Evolutionary conservation across 2,113 vertebrate species (phyloP).

Genomic region (Felis catus): F.catus_Fca126_mat1.0 CM031428.1:29438001-29438500

Average conservation of each 20-base stretch:
- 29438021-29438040: not conserved
- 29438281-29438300: not conserved
- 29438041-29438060: not conserved
- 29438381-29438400: constrained; percentile 68
- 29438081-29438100: not conserved
- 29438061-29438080: not conserved
- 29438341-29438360: not conserved
- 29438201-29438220: not conserved
- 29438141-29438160: not conserved
- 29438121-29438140: not conserved
- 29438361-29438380: not conserved
- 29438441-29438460: not conserved
- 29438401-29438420: not conserved
- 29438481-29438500: constrained; percentile 67
- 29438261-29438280: not conserved
- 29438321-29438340: not conserved
- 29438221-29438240: not conserved
- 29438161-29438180: not conserved
- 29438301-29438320: not conserved
- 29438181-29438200: not conserved
- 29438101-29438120: not conserved
- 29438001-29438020: not conserved
- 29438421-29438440: not conserved
- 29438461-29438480: not conserved
- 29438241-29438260: not conserved